Evolutionary conservation across 2,888 invertebrate genomes (phyloP).

Genomic region (Chrysomela aeneicollis): DNA sequence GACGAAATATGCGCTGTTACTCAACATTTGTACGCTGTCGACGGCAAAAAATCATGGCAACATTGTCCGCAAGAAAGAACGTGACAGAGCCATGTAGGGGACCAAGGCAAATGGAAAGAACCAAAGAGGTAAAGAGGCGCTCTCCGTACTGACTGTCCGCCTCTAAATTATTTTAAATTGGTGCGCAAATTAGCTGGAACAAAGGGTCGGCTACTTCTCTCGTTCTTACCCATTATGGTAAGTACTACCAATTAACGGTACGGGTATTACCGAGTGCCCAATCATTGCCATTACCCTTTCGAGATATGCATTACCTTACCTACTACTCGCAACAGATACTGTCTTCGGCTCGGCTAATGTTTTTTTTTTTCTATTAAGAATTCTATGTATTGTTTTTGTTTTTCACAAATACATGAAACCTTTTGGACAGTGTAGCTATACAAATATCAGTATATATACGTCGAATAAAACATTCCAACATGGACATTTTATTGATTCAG

Average conservation of each 20-base stretch:
- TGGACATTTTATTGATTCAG: no score
- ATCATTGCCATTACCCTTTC: conserved; percentile 45
- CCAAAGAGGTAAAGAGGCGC: background rate
- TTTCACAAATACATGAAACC: no score
- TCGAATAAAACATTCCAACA: no score
- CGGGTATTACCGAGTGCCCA: conserved; percentile 43
- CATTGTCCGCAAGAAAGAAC: conserved; percentile 10
- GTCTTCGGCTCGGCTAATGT: background rate
- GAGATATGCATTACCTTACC: conserved; percentile 34
- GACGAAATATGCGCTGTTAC: background rate
- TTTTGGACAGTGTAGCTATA: no score
- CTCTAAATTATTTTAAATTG: conserved; percentile 51
- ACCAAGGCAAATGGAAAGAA: no score
- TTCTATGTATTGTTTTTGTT: no score
- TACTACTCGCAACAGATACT: background rate
- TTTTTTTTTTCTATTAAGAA: no score
- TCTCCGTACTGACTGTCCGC: conserved; percentile 42
- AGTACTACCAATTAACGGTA: conserved; percentile 50
- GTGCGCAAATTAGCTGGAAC: conserved; percentile 51
- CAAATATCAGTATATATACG: no score
- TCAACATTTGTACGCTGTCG: background rate
- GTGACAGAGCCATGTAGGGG: conserved; percentile 30
- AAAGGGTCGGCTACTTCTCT: conserved; percentile 45
- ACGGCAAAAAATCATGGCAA: background rate
- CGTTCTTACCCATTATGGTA: conserved; percentile 48